Evolutionary conservation across 2,888 invertebrate genomes (phyloP), one percentile per base, ranked within the genome.

Genomic region (Augiades crinisus): DNA sequence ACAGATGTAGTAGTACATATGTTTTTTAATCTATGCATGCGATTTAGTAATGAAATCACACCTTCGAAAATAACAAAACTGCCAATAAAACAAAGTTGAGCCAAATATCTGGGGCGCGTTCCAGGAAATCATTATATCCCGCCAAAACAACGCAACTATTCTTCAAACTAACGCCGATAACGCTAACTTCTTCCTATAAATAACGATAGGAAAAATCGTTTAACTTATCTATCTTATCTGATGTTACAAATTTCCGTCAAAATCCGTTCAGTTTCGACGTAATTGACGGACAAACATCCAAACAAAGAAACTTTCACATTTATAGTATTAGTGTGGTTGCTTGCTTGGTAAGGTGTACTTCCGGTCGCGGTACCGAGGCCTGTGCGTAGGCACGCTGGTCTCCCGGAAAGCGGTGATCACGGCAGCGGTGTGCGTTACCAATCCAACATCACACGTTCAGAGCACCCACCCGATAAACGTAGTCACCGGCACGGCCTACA

Each of bases 381-480:
- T 85, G 3, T 87, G 87, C 54, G 67, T 72, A 5, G 87, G 85
- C 2, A 64, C 67, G 0, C 63, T 88, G 31, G 74, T 82, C 1
- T 78, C 84, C 0, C 72, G 78, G 0, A 65, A 72, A 8, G 75
- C 71, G 1, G 85, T 78, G 12, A 16, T 87, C 3, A 85, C 87
- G 0, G 86, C 87, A 0, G 81, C 81, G 0, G 78, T 84, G 5
- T 88, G 88, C 59, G 79, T 87, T 13, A 67, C 70, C 14, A 74
- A 65, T 58, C 76, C 80, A 0, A 13, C 40, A 0, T 31, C 57
- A 0, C 1, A 12, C 0, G 0, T 53, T 0, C 61, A 10, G 1
- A 86, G 86, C 62, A 67, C 52, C 0, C 59, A 83, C 0, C 63
- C 85, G 0, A 73, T 88, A 56, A 86, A 76, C 55, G 78, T 87